Conservation (phyloP, 2,888 invertebrate species). For the Maniola hyperantus region DNA sequence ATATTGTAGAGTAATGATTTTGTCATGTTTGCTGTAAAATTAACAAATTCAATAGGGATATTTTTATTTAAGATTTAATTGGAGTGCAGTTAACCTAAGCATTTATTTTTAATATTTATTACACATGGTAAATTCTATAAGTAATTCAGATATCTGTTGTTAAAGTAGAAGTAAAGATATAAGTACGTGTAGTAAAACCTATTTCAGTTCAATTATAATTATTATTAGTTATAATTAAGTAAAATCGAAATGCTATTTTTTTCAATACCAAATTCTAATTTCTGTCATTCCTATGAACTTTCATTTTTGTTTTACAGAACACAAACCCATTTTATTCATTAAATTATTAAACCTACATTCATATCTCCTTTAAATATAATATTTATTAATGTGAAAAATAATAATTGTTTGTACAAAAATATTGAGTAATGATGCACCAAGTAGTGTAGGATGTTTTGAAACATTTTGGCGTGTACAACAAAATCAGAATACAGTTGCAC, state of each 20-base stretch:
- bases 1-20: background rate
- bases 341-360: background rate
- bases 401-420: conserved; percentile 24
- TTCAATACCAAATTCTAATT: conserved; percentile 51
- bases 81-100: background rate
- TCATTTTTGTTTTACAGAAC: conserved; percentile 28
- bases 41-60: background rate
- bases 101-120: background rate
- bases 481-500: conserved; percentile 54
- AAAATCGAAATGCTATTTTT: conserved; percentile 50
- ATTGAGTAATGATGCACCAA: conserved; percentile 49
- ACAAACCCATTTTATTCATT: conserved; percentile 8
- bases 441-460: conserved; percentile 53
- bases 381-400: background rate
- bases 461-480: conserved; percentile 32
- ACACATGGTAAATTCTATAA: background rate
- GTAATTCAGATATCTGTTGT: background rate
- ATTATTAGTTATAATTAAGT: conserved; percentile 37
- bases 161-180: background rate
- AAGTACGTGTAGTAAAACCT: background rate
- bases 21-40: background rate
- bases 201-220: conserved; percentile 46
- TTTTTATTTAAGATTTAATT: background rate
- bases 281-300: conserved; percentile 39
- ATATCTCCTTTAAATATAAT: background rate